phyloP scores from a whole-genome alignment of 2,888 invertebrate species.

The Acleris laterana region DNA sequence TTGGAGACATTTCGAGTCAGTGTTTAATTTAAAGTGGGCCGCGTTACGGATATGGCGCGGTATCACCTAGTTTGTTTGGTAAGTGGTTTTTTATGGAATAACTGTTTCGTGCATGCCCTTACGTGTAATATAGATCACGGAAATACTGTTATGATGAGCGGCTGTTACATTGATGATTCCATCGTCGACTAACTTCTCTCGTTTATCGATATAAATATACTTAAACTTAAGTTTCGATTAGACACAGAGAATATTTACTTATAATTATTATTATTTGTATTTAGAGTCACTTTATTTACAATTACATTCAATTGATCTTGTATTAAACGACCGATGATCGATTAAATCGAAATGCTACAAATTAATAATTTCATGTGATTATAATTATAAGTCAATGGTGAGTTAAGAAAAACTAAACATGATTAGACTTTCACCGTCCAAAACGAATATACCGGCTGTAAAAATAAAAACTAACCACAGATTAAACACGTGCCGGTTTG shows the following conservation, averaged over 20 bases:
- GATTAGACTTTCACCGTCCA: no score
- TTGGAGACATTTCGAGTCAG: slow-evolving; percentile 47
- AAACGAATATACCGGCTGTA: background rate
- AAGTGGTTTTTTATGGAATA: slow-evolving; percentile 43
- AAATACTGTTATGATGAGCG: slow-evolving; percentile 5
- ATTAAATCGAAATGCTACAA: no score
- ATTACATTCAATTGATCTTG: no score
- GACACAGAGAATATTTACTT: no score
- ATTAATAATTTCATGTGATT: no score
- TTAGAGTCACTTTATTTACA: no score
- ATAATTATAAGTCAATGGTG: no score
- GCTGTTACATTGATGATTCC: background rate
- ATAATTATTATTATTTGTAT: no score
- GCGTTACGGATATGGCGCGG: slow-evolving; percentile 50
- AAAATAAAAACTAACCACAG: background rate
- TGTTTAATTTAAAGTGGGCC: slow-evolving; percentile 33
- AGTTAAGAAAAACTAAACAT: no score
- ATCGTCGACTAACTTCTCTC: background rate
- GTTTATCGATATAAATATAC: no score
- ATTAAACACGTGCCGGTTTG: slow-evolving; percentile 6
- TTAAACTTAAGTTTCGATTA: no score
- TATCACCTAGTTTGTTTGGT: slow-evolving; percentile 54
- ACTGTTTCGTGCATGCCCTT: slow-evolving; percentile 13
- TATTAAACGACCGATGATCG: no score
- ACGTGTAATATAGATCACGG: slow-evolving; percentile 5